Evolutionary conservation across 2,888 invertebrate species (phyloP).

Genomic region (Ephialtes manifestator): DNA sequence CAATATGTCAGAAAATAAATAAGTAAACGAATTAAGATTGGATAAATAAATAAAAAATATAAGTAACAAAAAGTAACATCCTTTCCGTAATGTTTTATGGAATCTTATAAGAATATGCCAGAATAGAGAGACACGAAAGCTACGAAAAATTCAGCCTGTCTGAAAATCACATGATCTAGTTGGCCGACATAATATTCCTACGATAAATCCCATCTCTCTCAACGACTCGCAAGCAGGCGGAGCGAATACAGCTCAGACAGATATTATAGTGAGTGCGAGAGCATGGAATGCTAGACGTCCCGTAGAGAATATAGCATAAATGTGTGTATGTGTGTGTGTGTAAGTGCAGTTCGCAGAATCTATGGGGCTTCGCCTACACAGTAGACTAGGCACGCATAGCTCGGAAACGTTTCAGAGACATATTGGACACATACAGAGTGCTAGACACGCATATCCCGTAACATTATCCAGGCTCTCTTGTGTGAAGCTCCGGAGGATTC

Average conservation of each 20-base stretch:
- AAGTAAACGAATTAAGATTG: too few relatives aligned
- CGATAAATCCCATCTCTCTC: neutral
- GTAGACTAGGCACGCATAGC: conserved; percentile 10
- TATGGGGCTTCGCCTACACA: neutral
- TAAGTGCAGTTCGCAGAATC: neutral
- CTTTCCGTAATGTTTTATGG: too few relatives aligned
- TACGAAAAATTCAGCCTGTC: neutral
- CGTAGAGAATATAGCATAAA: neutral
- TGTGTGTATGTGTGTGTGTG: neutral
- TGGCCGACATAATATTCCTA: neutral
- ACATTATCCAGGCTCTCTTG: conserved; percentile 40
- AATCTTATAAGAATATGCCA: too few relatives aligned
- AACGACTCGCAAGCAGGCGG: too few relatives aligned
- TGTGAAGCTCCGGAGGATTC: conserved; percentile 32
- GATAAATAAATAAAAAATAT: too few relatives aligned
- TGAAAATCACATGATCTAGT: neutral
- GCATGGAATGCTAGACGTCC: neutral
- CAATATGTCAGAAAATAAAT: too few relatives aligned
- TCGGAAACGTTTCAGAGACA: conserved; percentile 31
- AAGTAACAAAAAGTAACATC: too few relatives aligned
- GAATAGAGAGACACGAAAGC: neutral
- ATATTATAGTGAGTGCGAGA: conserved; percentile 6
- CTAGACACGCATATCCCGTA: conserved; percentile 39
- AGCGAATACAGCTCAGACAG: neutral
- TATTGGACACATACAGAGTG: conserved; percentile 8